Percentiles rank a stretch among this genome's conserved stretches.
These are phyloP conservation scores for Helogale parvula DNA, from an alignment of 2,113 vertebrate species.

Conservation along the genomic window DNA sequence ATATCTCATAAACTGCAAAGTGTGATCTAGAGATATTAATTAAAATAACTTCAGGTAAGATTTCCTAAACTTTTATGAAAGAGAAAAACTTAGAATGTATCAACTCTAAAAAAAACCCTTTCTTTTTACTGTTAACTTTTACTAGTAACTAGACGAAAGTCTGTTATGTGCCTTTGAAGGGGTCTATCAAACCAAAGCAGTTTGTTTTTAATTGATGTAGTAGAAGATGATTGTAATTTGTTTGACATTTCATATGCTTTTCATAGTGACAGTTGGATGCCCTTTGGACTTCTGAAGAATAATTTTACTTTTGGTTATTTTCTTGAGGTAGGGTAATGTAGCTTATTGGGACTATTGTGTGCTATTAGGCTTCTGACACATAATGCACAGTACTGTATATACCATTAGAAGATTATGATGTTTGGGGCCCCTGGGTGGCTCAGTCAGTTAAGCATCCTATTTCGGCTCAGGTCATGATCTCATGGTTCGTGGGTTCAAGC, in stretches of 20 bases:
- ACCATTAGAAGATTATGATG: background rate
- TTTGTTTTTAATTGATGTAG: slow-evolving; percentile 14
- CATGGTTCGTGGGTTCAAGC: too few relatives aligned
- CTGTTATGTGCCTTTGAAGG: background rate
- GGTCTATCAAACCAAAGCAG: background rate
- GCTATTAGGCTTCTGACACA: background rate
- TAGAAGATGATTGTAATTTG: background rate
- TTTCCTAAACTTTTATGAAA: slow-evolving; percentile 7
- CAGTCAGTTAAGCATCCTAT: too few relatives aligned
- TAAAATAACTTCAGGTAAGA: slow-evolving; percentile 25
- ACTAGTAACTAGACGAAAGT: background rate
- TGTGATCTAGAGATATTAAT: background rate
- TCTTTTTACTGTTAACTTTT: slow-evolving; percentile 19
- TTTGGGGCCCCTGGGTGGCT: background rate
- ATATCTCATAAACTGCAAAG: background rate
- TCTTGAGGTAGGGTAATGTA: background rate
- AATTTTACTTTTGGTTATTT: background rate
- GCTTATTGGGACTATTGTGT: background rate
- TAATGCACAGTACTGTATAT: background rate
- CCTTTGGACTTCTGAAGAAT: background rate
- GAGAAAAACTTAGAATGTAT: background rate
- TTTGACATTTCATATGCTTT: slow-evolving; percentile 27
- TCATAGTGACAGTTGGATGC: background rate
- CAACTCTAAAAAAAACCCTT: background rate
- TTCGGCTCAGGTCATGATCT: too few relatives aligned